phyloP scores from a whole-genome alignment of 2,888 invertebrate species.

The Eristalinus sepulchralis region DNA sequence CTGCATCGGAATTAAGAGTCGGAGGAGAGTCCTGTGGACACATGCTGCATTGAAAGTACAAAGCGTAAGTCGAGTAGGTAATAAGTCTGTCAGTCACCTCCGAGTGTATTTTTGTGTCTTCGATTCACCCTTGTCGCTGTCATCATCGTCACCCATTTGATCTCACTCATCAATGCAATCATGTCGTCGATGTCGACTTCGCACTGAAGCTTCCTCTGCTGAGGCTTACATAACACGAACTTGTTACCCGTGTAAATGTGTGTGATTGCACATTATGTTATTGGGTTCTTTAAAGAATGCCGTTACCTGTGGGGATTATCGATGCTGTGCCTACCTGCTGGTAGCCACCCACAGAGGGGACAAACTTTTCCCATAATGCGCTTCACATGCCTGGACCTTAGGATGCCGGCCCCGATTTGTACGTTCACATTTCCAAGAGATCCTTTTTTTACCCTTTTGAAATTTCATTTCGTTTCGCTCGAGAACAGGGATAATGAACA shows the following conservation, averaged over 20 bases:
- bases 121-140: constrained; percentile 37
- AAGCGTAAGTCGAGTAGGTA: constrained; percentile 73
- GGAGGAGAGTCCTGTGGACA: constrained; percentile 44
- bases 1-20: not conserved
- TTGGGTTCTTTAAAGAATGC: too few species aligned
- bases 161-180: constrained; percentile 5
- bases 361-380: too few species aligned
- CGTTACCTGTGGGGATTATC: too few species aligned
- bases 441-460: not conserved
- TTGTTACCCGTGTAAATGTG: not conserved
- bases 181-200: constrained; percentile 8
- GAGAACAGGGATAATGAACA: not conserved
- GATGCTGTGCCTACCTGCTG: too few species aligned
- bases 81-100: constrained; percentile 73
- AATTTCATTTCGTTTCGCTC: not conserved
- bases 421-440: not conserved
- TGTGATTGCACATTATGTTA: not conserved
- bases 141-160: not conserved
- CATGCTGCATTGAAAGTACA: constrained; percentile 72
- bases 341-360: too few species aligned
- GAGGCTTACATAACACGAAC: too few species aligned
- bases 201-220: not conserved
- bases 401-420: not conserved
- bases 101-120: constrained; percentile 71
- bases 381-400: too few species aligned